These are phyloP conservation scores for Brenthis daphne DNA, from an alignment of 2,888 invertebrate genomes.

Conservation along the genomic window DNA sequence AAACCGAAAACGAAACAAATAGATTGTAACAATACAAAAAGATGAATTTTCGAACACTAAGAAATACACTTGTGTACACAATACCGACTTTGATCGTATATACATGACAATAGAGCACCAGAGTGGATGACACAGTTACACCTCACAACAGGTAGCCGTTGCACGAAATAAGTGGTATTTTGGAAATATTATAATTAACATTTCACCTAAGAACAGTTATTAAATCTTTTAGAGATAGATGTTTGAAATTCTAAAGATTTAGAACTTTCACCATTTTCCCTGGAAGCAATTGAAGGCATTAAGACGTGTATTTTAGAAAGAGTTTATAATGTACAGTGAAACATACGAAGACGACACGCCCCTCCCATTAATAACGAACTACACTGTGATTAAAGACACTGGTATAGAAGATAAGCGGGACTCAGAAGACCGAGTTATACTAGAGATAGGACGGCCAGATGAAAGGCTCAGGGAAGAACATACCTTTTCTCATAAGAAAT, in stretches of 20 bases:
- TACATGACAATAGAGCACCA: slow-evolving; percentile 75
- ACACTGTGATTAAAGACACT: slow-evolving; percentile 63
- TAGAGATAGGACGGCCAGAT: slow-evolving; percentile 78
- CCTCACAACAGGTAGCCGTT: slow-evolving; percentile 53
- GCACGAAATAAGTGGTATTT: slow-evolving; percentile 36
- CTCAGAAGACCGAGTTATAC: slow-evolving; percentile 68
- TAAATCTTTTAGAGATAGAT: not conserved
- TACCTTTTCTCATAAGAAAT: slow-evolving; percentile 78
- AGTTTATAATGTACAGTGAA: slow-evolving; percentile 61
- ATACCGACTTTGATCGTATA: slow-evolving; percentile 75
- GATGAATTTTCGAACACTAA: slow-evolving; percentile 45
- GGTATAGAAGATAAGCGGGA: slow-evolving; percentile 69
- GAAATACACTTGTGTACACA: slow-evolving; percentile 75
- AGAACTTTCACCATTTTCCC: not conserved
- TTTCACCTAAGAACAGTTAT: not conserved
- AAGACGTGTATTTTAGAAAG: not conserved
- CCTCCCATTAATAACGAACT: slow-evolving; percentile 68
- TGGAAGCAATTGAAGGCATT: not conserved
- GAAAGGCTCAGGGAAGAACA: slow-evolving; percentile 70
- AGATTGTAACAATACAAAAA: slow-evolving; percentile 42
- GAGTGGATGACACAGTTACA: slow-evolving; percentile 71
- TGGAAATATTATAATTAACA: slow-evolving; percentile 7
- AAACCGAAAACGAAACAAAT: slow-evolving; percentile 42
- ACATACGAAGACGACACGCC: slow-evolving; percentile 68
- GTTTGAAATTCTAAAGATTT: not conserved